Percentiles rank a stretch among this genome's conserved stretches.
These are phyloP conservation scores for Himalopsyche japonica DNA, from an alignment of 2,888 invertebrate species.

Conservation along the genomic window DNA sequence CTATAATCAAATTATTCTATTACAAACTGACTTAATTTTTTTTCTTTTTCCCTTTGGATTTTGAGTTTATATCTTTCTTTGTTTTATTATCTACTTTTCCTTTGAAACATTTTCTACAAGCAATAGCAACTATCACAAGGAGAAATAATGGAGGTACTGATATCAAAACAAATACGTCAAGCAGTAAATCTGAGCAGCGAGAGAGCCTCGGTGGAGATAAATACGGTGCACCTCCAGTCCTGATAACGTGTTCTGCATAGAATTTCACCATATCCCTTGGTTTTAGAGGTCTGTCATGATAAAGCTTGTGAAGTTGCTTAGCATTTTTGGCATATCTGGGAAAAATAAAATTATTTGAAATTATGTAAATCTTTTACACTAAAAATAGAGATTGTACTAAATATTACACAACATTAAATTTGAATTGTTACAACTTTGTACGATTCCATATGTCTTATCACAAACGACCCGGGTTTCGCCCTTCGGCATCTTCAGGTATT, in stretches of 20 bases:
- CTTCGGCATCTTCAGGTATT: too few relatives aligned
- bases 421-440: too few relatives aligned
- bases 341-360: not conserved
- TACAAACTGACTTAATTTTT: not conserved
- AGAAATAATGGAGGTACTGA: not conserved
- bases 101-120: not conserved
- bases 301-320: not conserved
- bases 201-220: not conserved
- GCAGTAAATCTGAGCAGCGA: not conserved
- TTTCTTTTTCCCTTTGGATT: not conserved
- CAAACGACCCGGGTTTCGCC: too few relatives aligned
- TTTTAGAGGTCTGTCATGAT: conserved; percentile 18
- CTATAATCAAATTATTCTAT: too few relatives aligned
- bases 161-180: conserved; percentile 12
- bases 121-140: not conserved
- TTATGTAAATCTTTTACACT: too few relatives aligned
- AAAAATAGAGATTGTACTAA: too few relatives aligned
- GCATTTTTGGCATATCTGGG: conserved; percentile 13
- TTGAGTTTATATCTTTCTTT: not conserved
- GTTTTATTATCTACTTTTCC: not conserved
- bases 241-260: conserved; percentile 24
- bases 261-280: conserved; percentile 5
- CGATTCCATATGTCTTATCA: too few relatives aligned
- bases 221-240: conserved; percentile 16
- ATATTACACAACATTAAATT: too few relatives aligned